Base-by-base conservation (phyloP, 2,797 vertebrate genomes). In the Bryconaethiops microstoma region DNA sequence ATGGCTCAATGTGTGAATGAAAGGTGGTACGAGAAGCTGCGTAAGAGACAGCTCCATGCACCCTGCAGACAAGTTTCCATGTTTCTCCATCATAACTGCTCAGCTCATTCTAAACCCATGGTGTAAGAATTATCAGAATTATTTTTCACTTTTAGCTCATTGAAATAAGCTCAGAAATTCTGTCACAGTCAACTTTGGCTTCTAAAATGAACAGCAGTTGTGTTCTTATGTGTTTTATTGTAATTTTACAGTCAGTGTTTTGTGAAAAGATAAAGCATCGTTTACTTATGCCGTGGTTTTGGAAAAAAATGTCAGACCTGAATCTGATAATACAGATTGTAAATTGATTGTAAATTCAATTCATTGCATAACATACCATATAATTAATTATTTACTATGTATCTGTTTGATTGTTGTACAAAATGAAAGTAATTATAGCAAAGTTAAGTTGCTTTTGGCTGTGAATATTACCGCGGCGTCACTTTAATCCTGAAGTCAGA, bases 401-500 rank as follows among this genome's bases (percentile, higher is more conserved):
- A 17, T 13, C 25, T 29, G 7, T 39, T 29, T 25, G 13, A 64
- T 7, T 35, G 29, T 29, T 39, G 29, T 39, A 17, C 25, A 17
- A 35, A 62, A 64, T 14, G 29, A 64, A 39, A 35, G 62, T 2
- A 39, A 4, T 64, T 39, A 25, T 62, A 4, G 6, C 17, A 39
- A 13, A 7, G 62, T 39, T 64, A 25, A 57, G 23, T 14, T 67
- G 42, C 35, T 57, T 29, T 35, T 60, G 42, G 5, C 25, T 64
- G 60, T 14, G 57, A 54, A 39, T 23, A 4, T 59, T 39, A 59
- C 5, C 21, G 65, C 50, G 52, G 73, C 75, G 57, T 62, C n/a
- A 10, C 70, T 81, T 75, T 45, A 78, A 80, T 82, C 54, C 81
- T 62, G 60, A 13, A 71, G 74, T 76, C 67, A 72, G 62, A 52